phyloP scores from a whole-genome alignment of 2,797 vertebrate species.

The Meriones psammophilus region DNA sequence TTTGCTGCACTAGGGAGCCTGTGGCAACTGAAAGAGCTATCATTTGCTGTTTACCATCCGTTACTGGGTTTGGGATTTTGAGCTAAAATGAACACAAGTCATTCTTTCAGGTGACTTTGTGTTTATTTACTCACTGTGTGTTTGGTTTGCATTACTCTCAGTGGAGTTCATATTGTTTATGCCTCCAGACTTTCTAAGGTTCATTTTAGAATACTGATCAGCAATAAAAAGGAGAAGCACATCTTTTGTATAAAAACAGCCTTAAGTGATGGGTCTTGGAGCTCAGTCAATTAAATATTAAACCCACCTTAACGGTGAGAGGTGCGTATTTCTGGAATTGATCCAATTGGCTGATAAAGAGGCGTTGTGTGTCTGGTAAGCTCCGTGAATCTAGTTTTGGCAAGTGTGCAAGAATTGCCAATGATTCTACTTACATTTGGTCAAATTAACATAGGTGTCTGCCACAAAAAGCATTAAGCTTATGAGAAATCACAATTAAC shows the following conservation, averaged over 20 bases:
- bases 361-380: background rate
- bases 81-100: constrained; percentile 22
- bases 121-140: background rate
- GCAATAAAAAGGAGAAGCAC: background rate
- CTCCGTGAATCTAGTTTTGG: background rate
- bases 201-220: constrained; percentile 24
- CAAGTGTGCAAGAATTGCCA: background rate
- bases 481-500: background rate
- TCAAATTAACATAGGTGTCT: constrained; percentile 18
- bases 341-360: background rate
- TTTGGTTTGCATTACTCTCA: constrained; percentile 14
- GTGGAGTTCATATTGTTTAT: background rate
- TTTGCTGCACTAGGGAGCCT: constrained; percentile 43
- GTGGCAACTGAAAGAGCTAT: background rate
- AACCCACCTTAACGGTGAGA: background rate
- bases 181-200: background rate
- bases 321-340: background rate
- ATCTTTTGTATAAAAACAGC: background rate
- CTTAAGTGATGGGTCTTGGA: background rate
- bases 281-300: constrained; percentile 21
- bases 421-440: constrained; percentile 30
- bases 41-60: background rate
- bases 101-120: background rate
- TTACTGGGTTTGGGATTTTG: constrained; percentile 24
- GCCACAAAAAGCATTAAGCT: background rate